Conservation (phyloP, 2,113 vertebrate species). For the Archocentrus centrarchus region DNA sequence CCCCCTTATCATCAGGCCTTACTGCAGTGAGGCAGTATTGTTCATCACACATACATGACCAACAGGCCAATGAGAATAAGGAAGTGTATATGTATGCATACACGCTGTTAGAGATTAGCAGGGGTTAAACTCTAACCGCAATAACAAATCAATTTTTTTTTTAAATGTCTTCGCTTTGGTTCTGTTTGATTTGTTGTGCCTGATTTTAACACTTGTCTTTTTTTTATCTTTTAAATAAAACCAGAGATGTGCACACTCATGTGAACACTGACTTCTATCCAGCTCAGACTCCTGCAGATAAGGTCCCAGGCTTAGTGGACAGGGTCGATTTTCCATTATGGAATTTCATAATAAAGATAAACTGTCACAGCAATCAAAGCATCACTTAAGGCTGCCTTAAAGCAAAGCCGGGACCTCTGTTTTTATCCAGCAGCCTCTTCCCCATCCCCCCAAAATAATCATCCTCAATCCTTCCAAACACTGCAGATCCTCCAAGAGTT, state of each 20-base stretch:
- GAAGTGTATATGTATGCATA: constrained; percentile 1
- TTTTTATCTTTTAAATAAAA: constrained; percentile 38
- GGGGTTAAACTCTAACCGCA: not conserved
- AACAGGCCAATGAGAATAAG: constrained; percentile 11
- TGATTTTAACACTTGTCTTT: constrained; percentile 24
- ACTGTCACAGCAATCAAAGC: constrained; percentile 74
- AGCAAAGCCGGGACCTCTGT: constrained; percentile 57
- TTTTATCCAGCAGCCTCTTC: constrained; percentile 44
- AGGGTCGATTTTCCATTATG: constrained; percentile 81
- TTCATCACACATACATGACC: constrained; percentile 28
- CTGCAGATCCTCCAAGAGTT: constrained; percentile 34
- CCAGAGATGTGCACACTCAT: constrained; percentile 5
- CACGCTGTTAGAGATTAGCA: not conserved
- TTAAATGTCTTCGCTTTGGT: not conserved
- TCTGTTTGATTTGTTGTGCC: not conserved
- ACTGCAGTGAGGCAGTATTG: constrained; percentile 26
- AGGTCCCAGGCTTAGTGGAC: constrained; percentile 57
- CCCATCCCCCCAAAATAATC: constrained; percentile 54
- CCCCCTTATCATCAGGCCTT: constrained; percentile 60
- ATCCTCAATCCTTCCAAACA: constrained; percentile 51
- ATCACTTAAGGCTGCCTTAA: constrained; percentile 66
- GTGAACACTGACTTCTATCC: constrained; percentile 19
- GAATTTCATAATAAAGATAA: constrained; percentile 82
- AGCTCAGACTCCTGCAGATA: constrained; percentile 56
- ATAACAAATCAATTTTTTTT: not conserved